A percentile compares a stretch with the other conserved stretches of the same genome.
phyloP scores from a whole-genome alignment of 2,888 invertebrate species.

The Dioctria rufipes region DNA sequence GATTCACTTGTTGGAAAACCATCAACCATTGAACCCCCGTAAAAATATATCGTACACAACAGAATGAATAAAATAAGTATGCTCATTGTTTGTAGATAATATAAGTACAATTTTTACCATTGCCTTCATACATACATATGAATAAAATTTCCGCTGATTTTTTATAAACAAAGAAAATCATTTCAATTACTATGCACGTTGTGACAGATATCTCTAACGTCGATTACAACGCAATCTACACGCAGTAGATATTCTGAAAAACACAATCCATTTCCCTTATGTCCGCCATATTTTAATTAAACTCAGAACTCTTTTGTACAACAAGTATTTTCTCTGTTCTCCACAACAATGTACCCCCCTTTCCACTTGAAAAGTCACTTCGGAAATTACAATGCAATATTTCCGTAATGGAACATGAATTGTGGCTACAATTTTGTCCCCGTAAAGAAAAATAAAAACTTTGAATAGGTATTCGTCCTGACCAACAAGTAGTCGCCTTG shows the following conservation, averaged over 20 bases:
- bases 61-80: too few relatives aligned
- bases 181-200: not conserved
- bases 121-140: too few relatives aligned
- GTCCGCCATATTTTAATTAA: conserved; percentile 20
- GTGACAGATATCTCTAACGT: too few relatives aligned
- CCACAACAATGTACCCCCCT: not conserved
- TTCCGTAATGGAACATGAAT: conserved; percentile 33
- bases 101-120: too few relatives aligned
- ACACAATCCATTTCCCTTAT: conserved; percentile 28
- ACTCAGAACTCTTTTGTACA: conserved; percentile 2
- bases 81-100: too few relatives aligned
- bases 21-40: too few relatives aligned
- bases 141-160: too few relatives aligned
- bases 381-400: conserved; percentile 46
- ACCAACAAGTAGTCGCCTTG: conserved; percentile 25
- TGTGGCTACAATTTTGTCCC: conserved; percentile 40
- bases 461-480: conserved; percentile 32
- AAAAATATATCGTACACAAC: too few relatives aligned
- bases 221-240: too few relatives aligned
- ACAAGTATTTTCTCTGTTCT: not conserved
- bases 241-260: too few relatives aligned
- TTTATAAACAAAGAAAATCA: not conserved
- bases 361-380: conserved; percentile 3
- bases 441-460: conserved; percentile 36
- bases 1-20: too few relatives aligned